A percentile compares a stretch with the other conserved stretches of the same genome.
Evolutionary conservation across 2,113 vertebrate species (phyloP).

Genomic region (Pachyramphus minor): DNA sequence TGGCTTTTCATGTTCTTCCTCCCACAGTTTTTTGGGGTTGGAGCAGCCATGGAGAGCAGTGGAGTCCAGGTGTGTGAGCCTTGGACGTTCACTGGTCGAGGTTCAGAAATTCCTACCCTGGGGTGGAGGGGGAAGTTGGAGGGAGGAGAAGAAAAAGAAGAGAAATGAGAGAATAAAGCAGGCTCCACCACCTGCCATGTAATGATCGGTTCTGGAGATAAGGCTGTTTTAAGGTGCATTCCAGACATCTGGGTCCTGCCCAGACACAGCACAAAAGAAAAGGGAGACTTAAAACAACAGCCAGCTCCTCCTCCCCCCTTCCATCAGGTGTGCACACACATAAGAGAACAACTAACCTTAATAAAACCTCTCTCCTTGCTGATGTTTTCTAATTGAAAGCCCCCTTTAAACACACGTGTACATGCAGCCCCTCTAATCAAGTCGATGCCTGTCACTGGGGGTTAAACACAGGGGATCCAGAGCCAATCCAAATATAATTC

Average conservation of each 20-base stretch:
- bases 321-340: conserved; percentile 24
- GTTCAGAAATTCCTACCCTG: conserved; percentile 73
- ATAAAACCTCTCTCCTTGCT: not conserved
- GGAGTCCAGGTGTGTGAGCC: conserved; percentile 64
- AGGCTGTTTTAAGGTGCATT: conserved; percentile 71
- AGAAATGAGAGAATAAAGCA: conserved; percentile 54
- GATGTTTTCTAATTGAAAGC: not conserved
- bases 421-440: not conserved
- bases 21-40: not conserved
- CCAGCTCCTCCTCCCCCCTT: conserved; percentile 9
- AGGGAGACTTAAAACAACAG: conserved; percentile 47
- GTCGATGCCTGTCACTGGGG: not conserved
- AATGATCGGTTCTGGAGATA: conserved; percentile 74
- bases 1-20: not conserved
- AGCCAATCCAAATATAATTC: not conserved
- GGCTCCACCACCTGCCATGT: conserved; percentile 73
- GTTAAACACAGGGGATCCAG: not conserved
- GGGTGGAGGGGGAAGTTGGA: conserved; percentile 53
- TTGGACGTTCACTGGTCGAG: conserved; percentile 48
- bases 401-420: not conserved
- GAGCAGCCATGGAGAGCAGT: not conserved
- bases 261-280: conserved; percentile 52
- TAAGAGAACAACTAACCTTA: not conserved
- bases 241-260: conserved; percentile 71
- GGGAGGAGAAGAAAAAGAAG: conserved; percentile 61